phyloP scores from a whole-genome alignment of 2,888 invertebrate genomes.

The Ceriagrion tenellum region DNA sequence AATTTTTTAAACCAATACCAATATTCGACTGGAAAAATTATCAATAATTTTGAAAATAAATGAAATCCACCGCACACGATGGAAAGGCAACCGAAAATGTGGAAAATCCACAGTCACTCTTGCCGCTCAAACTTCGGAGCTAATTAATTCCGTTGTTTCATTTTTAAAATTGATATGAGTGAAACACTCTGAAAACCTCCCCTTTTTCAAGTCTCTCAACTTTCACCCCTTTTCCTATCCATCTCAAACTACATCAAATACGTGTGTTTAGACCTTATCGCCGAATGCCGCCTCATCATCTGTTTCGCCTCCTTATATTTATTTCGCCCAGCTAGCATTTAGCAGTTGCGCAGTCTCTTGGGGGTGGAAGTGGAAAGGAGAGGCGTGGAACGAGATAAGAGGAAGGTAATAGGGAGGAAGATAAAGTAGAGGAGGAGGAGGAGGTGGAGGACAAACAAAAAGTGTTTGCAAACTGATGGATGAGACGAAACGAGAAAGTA shows the following conservation, averaged over 20 bases:
- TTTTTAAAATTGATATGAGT: no score
- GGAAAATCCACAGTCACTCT: no score
- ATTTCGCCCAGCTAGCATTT: background rate
- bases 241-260: background rate
- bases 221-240: background rate
- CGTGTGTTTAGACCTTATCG: background rate
- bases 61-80: no score
- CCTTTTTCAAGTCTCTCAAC: background rate
- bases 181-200: no score
- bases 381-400: background rate
- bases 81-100: no score
- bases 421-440: background rate
- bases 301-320: background rate
- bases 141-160: no score
- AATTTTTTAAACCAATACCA: no score
- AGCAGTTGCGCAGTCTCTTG: background rate
- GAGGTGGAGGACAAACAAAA: background rate
- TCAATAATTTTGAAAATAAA: no score
- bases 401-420: background rate
- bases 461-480: constrained; percentile 23
- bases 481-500: background rate
- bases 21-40: no score
- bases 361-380: background rate
- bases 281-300: background rate
- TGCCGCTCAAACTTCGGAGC: no score